Base-by-base conservation (phyloP, 2,888 invertebrate species). In the Eubasilissa splendida region DNA sequence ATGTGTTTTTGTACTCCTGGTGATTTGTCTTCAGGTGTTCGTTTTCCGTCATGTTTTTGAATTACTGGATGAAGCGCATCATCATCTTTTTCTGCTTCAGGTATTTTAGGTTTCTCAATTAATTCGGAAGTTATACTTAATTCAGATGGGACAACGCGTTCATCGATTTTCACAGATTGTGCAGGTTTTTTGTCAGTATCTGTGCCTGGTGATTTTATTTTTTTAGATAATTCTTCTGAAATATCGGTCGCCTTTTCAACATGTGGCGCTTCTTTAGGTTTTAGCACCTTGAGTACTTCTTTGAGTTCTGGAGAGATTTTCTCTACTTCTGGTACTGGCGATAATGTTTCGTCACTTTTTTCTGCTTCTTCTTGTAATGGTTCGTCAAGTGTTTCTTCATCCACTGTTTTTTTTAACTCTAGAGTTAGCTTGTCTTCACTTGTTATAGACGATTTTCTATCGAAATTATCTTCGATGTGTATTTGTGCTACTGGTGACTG, bases 71-170 rank as follows among this genome's bases (percentile, higher is more conserved):
- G 14, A 7, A 14, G 0, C 3, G n/a, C 3, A 7, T 12, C 22
- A 0, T 60, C 60, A 14, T 60, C 60, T 11, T 22, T 22, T 82
- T 89, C 88, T 60, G 88, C 88, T 33, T 87, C 85, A 3, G 88
- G 87, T 0, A 87, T 86, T 8, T 88, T 88, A 14, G 22, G 4
- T 4, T 22, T 33, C 5, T 22, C 14, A 3, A 63, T 22, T 63
- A 33, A 63, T 1, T 10, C 11, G 10, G 31, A 3, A 63, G 31
- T 11, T 10, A 10, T 63, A 2, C 22, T 63, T 22, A 10, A 10
- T 31, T 10, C 63, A 63, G 9, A 33, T 14, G 63, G 33, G 2
- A 12, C 3, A 11, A 14, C 14, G 4, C 12, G n/a, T 12, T 59
- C 22, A 22, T 22, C 22, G 22, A 22, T 22, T 22, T 22, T 22